Evolutionary conservation across 2,113 vertebrate species (phyloP).

Genomic region (Vidua chalybeata): DNA sequence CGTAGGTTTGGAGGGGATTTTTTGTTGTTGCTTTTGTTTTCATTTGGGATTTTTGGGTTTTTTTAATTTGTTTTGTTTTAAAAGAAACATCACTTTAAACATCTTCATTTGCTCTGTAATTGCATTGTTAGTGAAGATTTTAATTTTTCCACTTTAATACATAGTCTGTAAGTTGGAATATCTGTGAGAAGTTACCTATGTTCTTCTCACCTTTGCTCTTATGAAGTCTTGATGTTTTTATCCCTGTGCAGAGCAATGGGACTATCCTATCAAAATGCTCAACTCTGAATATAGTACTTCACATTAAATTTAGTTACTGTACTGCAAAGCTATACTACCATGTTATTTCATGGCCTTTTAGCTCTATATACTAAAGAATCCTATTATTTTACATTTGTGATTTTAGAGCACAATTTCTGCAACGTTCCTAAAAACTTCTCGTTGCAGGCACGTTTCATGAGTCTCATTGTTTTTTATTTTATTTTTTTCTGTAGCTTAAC

Average conservation of each 20-base stretch:
- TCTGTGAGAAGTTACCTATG: background rate
- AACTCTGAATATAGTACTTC: background rate
- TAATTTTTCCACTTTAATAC: background rate
- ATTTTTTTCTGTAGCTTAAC: background rate
- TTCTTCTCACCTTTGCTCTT: background rate
- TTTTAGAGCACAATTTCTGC: background rate
- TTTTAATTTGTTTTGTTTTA: background rate
- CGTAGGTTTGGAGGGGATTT: background rate
- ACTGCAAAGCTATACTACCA: background rate
- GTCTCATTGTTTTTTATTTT: background rate
- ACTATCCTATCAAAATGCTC: background rate
- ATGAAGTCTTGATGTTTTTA: background rate
- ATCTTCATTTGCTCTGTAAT: conserved; percentile 12
- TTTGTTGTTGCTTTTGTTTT: background rate
- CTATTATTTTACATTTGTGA: background rate
- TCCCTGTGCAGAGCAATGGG: background rate
- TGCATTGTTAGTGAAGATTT: background rate
- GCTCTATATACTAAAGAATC: background rate
- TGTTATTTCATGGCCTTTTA: background rate
- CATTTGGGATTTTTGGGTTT: background rate
- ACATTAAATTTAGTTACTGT: background rate
- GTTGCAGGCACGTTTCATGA: background rate
- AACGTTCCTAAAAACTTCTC: background rate
- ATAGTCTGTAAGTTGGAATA: background rate
- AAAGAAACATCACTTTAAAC: background rate